phyloP scores from a whole-genome alignment of 92 coral and sea anemone genomes.

The Siderastrea radians region DNA sequence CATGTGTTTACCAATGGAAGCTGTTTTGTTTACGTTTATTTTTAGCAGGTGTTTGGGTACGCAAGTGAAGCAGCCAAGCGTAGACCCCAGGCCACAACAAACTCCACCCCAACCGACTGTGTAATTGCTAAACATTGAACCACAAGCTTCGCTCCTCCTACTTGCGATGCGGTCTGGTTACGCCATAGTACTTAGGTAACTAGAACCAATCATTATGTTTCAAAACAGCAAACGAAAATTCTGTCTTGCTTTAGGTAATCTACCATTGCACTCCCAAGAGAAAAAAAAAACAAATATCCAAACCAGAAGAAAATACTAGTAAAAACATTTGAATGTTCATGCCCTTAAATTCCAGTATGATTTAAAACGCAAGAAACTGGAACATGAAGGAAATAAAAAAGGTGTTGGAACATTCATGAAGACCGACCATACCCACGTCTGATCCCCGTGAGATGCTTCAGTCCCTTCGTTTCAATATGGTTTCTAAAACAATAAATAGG shows the following conservation, averaged over 20 bases:
- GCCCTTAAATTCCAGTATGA: too few species aligned
- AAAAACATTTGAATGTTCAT: too few species aligned
- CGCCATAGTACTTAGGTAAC: neutral
- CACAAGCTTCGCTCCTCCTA: slow-evolving; percentile 17
- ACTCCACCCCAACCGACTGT: neutral
- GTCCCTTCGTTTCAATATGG: too few species aligned
- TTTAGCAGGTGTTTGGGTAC: neutral
- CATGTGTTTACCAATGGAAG: neutral
- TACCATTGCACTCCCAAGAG: too few species aligned
- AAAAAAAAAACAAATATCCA: neutral
- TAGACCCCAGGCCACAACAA: neutral
- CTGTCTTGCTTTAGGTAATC: too few species aligned
- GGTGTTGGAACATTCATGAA: too few species aligned
- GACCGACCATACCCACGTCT: too few species aligned
- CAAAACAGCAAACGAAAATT: neutral
- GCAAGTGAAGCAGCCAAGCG: neutral
- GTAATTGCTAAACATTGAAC: neutral
- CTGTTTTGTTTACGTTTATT: neutral
- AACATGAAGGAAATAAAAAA: too few species aligned
- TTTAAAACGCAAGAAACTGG: too few species aligned
- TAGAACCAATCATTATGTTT: neutral
- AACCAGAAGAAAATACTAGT: too few species aligned
- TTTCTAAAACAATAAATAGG: too few species aligned
- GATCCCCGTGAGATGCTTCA: too few species aligned
- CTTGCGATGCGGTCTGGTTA: neutral